Evolutionary conservation across 2,888 invertebrate genomes (phyloP), one percentile per base, ranked within the genome.

Genomic region (Girardia tigrina): DNA sequence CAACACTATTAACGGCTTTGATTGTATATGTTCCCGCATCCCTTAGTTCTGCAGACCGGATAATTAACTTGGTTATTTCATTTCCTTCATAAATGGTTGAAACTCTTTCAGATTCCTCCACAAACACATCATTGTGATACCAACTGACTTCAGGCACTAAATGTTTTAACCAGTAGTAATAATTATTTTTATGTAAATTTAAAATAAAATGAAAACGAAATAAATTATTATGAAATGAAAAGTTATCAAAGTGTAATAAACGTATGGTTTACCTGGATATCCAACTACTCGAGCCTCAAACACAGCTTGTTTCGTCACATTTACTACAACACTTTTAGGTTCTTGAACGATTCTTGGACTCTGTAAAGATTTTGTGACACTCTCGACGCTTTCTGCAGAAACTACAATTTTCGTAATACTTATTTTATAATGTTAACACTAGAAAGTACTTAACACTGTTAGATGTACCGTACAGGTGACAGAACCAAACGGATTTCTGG

Each of bases 11-110:
- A 56, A 82, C 80, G 26, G 92, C 91, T 28, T 92, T 89, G 83
- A 94, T 94, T 84, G 91, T 92, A 86, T 98, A 98, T 77, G 89
- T 89, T n/a, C 97, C 98, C 83, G 95, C 94, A 83, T 98, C 97
- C 86, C 98, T 97, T 27, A 94, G 94, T 88, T 94, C 94, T 26
- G 93, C 94, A 85, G 94, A 94, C 23, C 92, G 90, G 81, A 98
- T 91, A 81, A 90, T 90, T 77, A 98, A 86, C n/a, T 56, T 56
- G 2, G 56, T 56, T n/a, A 6, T 20, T 8, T 56, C 56, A 56
- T 56, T 56, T 20, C 23, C 23, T 56, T 56, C 56, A n/a, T 56
- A 56, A n/a, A 56, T 56, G n/a, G 23, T 56, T 4, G 56, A 56
- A 69, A 90, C 90, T 82, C 90, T 92, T 78, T 88, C 88, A 20